Percentiles rank a stretch among this genome's conserved stretches.
Evolutionary conservation across 2,888 invertebrate genomes (phyloP).

Genomic region (Branchipolynoe longqiensis): DNA sequence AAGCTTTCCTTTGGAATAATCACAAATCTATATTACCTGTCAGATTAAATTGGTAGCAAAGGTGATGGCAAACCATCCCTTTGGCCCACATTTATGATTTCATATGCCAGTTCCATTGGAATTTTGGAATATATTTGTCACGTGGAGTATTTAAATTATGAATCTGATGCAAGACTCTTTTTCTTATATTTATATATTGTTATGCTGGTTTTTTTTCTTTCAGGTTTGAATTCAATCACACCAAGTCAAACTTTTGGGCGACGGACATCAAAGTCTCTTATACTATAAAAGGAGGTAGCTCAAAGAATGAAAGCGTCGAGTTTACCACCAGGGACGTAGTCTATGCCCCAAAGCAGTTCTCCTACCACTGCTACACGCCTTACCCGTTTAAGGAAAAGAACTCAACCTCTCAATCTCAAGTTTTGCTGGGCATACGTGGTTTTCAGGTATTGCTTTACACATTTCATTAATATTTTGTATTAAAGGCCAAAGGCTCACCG

Average conservation of each 20-base stretch:
- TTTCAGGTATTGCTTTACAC: too few relatives aligned
- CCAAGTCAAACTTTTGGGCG: constrained; percentile 1
- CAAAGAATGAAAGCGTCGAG: too few relatives aligned
- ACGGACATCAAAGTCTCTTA: neutral
- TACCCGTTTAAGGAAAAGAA: neutral
- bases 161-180: neutral
- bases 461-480: too few relatives aligned
- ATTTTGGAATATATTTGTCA: too few relatives aligned
- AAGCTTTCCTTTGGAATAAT: too few relatives aligned
- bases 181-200: neutral
- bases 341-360: constrained; percentile 28
- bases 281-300: too few relatives aligned
- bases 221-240: constrained; percentile 24
- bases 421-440: neutral
- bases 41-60: too few relatives aligned
- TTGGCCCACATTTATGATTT: too few relatives aligned
- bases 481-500: too few relatives aligned
- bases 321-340: neutral
- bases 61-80: too few relatives aligned
- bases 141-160: neutral
- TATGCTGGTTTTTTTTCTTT: neutral
- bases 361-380: constrained; percentile 47
- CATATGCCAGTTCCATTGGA: too few relatives aligned
- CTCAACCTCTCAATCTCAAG: neutral
- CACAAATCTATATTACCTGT: too few relatives aligned